Evolutionary conservation across 2,797 vertebrate species (phyloP).

Genomic region (Graptemys geographica): DNA sequence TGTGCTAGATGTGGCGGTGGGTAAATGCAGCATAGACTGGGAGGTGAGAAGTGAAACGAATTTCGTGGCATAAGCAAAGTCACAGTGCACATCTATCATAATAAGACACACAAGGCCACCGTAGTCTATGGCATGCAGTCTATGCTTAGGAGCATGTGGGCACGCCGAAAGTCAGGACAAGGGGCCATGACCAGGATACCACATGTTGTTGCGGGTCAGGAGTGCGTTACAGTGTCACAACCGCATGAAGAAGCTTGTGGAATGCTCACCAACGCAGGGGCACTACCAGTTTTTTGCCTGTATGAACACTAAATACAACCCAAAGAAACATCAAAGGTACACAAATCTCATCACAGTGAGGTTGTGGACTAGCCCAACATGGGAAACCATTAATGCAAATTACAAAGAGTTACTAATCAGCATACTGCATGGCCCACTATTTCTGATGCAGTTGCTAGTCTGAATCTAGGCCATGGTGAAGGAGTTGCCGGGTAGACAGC

Average conservation of each 20-base stretch:
- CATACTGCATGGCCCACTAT: not conserved
- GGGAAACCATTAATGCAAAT: not conserved
- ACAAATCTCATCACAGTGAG: constrained; percentile 21
- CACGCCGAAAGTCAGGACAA: constrained; percentile 18
- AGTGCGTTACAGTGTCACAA: not conserved
- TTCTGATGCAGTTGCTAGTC: not conserved
- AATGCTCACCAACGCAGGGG: not conserved
- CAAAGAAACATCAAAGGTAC: constrained; percentile 20
- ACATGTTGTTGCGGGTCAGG: not conserved
- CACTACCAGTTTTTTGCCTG: constrained; percentile 19
- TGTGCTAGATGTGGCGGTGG: not conserved
- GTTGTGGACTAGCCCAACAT: not conserved
- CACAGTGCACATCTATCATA: constrained; percentile 65
- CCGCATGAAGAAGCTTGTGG: not conserved
- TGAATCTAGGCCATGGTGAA: not conserved
- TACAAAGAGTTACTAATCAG: not conserved
- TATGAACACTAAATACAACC: not conserved
- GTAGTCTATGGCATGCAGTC: constrained; percentile 29
- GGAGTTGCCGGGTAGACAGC: constrained; percentile 1
- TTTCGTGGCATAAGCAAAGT: constrained; percentile 30
- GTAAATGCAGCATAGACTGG: not conserved
- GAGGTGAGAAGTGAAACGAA: not conserved
- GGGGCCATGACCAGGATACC: not conserved
- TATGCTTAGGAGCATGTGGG: constrained; percentile 23
- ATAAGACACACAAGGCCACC: constrained; percentile 36